phyloP scores from a whole-genome alignment of 2,888 invertebrate genomes.

The Noctua janthina region DNA sequence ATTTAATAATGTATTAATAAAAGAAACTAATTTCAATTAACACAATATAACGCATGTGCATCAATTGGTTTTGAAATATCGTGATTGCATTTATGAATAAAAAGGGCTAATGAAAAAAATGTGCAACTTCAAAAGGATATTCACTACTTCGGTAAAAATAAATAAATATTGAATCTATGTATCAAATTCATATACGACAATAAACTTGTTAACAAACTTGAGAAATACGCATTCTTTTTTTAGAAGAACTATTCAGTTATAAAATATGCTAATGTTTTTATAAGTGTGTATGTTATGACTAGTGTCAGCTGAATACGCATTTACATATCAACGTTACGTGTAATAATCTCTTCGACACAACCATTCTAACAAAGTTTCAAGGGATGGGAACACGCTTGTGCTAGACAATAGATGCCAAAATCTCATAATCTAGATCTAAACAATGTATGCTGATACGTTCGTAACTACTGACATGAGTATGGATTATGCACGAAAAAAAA shows the following conservation, averaged over 20 bases:
- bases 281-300: conserved; percentile 7
- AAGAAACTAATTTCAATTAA: neutral
- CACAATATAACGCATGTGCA: conserved; percentile 1
- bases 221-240: neutral
- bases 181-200: neutral
- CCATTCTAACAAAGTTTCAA: conserved; percentile 61
- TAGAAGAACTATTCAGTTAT: neutral
- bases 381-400: conserved; percentile 60
- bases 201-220: neutral
- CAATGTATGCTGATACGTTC: conserved; percentile 61
- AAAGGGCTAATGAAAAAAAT: too few species aligned
- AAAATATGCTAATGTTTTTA: neutral
- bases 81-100: too few species aligned
- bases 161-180: neutral
- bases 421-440: conserved; percentile 64
- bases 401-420: conserved; percentile 60
- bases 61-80: neutral
- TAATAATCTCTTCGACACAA: conserved; percentile 46
- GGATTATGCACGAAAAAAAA: neutral
- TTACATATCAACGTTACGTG: conserved; percentile 35
- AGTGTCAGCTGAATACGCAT: conserved; percentile 26
- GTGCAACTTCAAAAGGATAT: neutral
- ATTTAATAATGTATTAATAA: too few species aligned
- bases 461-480: conserved; percentile 21
- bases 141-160: neutral